A percentile compares a stretch with the other conserved stretches of the same genome.
phyloP scores from a whole-genome alignment of 2,797 vertebrate species.

The Tangara arthus region DNA sequence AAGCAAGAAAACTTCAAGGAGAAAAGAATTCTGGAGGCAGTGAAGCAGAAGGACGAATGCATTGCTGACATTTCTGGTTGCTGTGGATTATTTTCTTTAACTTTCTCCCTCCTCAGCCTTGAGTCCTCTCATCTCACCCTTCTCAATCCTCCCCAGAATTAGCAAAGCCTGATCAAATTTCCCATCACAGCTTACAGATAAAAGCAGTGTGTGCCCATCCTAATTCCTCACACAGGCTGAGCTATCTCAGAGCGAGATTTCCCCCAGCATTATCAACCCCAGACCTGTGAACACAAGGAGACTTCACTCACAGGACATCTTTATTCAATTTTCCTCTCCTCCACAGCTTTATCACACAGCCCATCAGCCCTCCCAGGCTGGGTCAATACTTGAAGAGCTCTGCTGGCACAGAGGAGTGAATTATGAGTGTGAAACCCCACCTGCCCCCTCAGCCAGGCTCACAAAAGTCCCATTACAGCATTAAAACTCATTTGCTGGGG shows the following conservation, averaged over 20 bases:
- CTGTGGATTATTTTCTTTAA: neutral
- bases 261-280: neutral
- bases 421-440: neutral
- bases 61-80: slow-evolving; percentile 15
- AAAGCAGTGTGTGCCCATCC: neutral
- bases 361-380: neutral
- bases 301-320: neutral
- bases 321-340: neutral
- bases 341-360: neutral
- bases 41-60: neutral
- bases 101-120: neutral
- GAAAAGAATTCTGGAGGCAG: slow-evolving; percentile 50
- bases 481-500: neutral
- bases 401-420: neutral
- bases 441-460: neutral
- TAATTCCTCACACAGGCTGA: neutral
- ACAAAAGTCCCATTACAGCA: neutral
- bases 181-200: neutral
- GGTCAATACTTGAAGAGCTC: neutral
- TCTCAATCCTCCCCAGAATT: neutral
- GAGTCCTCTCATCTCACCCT: neutral
- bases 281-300: neutral
- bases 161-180: slow-evolving; percentile 30
- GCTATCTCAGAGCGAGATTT: neutral
- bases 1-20: slow-evolving; percentile 52